Evolutionary conservation across 1,140 invertebrate species (phyloP), one percentile per base, ranked within the genome.

Genomic region (Drosophila sp.): DNA sequence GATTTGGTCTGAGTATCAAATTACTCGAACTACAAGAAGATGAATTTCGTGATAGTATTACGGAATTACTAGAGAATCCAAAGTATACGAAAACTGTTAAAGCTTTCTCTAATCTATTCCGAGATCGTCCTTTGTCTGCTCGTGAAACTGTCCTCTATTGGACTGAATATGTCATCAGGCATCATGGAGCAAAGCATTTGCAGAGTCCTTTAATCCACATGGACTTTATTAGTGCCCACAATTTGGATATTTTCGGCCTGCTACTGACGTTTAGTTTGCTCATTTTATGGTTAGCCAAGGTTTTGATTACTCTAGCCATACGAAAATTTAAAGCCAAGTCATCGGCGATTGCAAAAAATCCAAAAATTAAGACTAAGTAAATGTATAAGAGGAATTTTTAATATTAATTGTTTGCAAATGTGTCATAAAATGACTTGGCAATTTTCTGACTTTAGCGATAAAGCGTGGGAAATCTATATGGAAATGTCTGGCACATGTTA

Each of bases 21-120:
- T 94, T 27, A 96, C 96, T 25, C 78, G 94, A 54, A 93, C 95
- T 66, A 94, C 95, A 86, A 6, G 86, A 92, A 56, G 66, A 92
- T 29, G 23, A 17, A 3, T 87, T 93, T 4, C 70, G 38, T 4
- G 56, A 57, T 0, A 66, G 55, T 4, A 35, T 90, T 10, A 0
- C 35, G 0, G 82, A 90, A 33, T 38, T 90, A 1, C 61, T 90
- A 1, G 60, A 75, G 2, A 90, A 91, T 72, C 76, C 78, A 1
- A 27, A 50, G 5, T 90, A 84, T 32, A 41, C 55, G 0, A 10
- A 62, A 11, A 80, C 70, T 7, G 68, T 82, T 0, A 38, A 73
- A 27, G 8, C 33, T 2, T 90, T 92, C 63, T 84, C 90, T 0
- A 5, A 76, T 5, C 69, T 92, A 0, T 91, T 89, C 58, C 75